phyloP scores from a whole-genome alignment of 2,797 vertebrate genomes.

The Molossus molossus region DNA sequence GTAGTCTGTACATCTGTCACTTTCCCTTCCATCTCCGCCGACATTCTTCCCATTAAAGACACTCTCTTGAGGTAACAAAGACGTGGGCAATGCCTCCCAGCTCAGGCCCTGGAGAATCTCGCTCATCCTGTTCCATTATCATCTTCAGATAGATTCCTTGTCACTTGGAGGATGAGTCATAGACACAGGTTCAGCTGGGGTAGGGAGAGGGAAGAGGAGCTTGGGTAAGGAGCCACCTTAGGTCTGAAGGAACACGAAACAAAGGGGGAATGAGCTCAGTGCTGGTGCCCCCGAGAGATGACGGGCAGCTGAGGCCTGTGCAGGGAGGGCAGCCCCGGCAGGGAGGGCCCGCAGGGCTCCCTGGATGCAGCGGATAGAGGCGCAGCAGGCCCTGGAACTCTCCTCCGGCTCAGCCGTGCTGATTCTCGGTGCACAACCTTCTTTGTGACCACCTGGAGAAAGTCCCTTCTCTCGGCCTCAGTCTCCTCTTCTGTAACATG shows the following conservation, averaged over 20 bases:
- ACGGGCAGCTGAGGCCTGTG: neutral
- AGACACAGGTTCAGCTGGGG: neutral
- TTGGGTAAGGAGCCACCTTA: neutral
- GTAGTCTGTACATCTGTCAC: too few species aligned
- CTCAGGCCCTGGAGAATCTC: neutral
- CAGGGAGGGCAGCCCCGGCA: neutral
- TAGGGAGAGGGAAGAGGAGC: neutral
- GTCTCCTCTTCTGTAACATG: neutral
- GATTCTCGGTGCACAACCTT: neutral
- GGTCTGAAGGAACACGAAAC: neutral
- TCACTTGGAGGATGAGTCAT: neutral
- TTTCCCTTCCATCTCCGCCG: neutral
- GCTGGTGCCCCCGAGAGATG: neutral
- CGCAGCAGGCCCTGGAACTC: neutral
- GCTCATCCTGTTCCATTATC: neutral
- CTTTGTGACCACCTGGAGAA: neutral
- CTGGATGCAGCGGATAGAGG: neutral
- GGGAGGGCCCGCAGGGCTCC: neutral
- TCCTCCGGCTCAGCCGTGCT: neutral
- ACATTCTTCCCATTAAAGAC: neutral
- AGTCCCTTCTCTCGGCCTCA: neutral
- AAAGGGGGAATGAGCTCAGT: neutral
- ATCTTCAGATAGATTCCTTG: neutral
- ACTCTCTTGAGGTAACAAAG: neutral
- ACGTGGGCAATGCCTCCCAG: neutral